A percentile compares a stretch with the other conserved stretches of the same genome.
Conservation (phyloP, 2,113 vertebrate genomes). For the Picathartes gymnocephalus region DNA sequence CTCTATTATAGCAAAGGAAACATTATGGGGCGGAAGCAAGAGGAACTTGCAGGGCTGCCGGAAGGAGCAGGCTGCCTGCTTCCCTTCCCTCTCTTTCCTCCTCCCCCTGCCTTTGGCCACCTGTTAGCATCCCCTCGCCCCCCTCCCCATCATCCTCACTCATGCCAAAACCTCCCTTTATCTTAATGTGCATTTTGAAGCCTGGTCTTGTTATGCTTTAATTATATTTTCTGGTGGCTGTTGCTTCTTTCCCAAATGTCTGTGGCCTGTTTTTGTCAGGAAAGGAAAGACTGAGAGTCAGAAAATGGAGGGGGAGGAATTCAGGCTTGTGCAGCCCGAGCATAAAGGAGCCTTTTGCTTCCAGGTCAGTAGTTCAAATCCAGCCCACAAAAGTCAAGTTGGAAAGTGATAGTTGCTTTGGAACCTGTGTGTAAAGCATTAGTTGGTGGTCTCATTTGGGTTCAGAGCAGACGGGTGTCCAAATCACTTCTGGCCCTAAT, state of each 20-base stretch:
- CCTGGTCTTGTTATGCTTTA: background rate
- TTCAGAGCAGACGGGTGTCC: conserved; percentile 18
- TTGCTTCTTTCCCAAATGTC: background rate
- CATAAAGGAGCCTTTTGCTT: conserved; percentile 29
- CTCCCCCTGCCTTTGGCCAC: conserved; percentile 40
- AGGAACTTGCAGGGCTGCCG: background rate
- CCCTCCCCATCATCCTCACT: background rate
- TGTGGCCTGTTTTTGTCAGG: conserved; percentile 13
- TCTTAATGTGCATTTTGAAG: conserved; percentile 9
- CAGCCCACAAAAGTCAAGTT: background rate
- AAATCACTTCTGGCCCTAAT: background rate
- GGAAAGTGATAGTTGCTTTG: background rate
- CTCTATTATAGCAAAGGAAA: conserved; percentile 2
- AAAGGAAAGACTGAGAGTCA: background rate
- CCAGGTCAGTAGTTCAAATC: conserved; percentile 41
- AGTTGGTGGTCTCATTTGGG: conserved; percentile 26
- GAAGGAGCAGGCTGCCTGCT: conserved; percentile 6
- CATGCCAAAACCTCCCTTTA: background rate
- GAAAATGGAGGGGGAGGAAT: background rate
- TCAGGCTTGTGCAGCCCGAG: background rate
- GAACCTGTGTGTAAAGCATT: background rate
- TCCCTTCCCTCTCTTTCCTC: conserved; percentile 5
- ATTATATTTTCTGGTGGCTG: background rate
- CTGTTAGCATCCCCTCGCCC: background rate
- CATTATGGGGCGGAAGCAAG: conserved; percentile 22